Percentiles rank a stretch among this genome's conserved stretches.
phyloP scores from a whole-genome alignment of 2,888 invertebrate genomes.

The Tenthredo notha region DNA sequence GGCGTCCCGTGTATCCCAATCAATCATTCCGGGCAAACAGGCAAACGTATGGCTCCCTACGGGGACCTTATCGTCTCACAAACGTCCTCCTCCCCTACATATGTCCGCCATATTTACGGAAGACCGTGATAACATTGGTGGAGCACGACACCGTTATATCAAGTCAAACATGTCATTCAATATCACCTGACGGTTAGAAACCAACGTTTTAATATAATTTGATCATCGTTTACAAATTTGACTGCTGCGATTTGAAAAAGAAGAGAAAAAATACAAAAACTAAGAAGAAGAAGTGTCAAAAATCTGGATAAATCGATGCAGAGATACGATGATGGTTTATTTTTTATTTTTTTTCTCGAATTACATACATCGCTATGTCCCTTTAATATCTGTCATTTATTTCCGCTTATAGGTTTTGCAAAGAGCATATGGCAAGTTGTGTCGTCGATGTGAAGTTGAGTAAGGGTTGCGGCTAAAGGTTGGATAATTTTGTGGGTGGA shows the following conservation, averaged over 20 bases:
- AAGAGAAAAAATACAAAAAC: not conserved
- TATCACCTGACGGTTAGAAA: slow-evolving; percentile 47
- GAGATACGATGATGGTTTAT: not conserved
- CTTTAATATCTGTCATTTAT: slow-evolving; percentile 1
- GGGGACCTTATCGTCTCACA: slow-evolving; percentile 44
- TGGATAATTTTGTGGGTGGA: slow-evolving; percentile 67
- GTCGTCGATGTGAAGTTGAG: not conserved
- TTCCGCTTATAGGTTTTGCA: not conserved
- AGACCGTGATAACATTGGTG: slow-evolving; percentile 52
- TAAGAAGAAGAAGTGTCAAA: not conserved
- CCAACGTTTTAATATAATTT: not conserved
- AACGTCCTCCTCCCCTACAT: slow-evolving; percentile 20
- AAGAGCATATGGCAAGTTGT: not conserved
- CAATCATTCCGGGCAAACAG: slow-evolving; percentile 55
- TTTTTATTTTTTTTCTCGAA: not conserved
- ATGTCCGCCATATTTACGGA: slow-evolving; percentile 48
- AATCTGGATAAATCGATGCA: not conserved
- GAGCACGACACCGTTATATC: slow-evolving; percentile 49
- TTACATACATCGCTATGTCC: not conserved
- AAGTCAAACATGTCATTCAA: slow-evolving; percentile 55
- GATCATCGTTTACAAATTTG: not conserved
- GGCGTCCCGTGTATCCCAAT: slow-evolving; percentile 53
- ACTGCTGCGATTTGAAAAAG: not conserved
- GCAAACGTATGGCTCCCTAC: slow-evolving; percentile 44
- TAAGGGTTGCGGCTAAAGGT: slow-evolving; percentile 16